Base-by-base conservation (phyloP, 2,797 vertebrate species). In the Platyrinchus mystaceus region DNA sequence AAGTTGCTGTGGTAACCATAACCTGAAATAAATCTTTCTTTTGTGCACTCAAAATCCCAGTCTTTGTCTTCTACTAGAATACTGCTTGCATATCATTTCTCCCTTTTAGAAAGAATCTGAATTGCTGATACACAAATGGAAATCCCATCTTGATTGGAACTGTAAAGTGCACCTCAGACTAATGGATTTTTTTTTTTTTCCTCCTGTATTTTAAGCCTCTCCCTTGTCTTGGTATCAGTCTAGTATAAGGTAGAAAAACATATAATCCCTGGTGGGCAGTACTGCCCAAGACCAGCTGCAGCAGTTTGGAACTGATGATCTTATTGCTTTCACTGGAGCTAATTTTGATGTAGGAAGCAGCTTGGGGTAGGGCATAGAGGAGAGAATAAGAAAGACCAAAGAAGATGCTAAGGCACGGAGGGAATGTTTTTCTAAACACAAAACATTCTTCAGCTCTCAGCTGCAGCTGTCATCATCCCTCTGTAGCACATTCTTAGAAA, bases 1-100 rank as follows among this genome's bases (percentile, higher is more conserved):
- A 92, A 95, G 89, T 91, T 95, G 89, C 87, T 94, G 92, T 87
- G 79, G 92, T 92, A 95, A 95, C 87, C 22, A 27, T 44, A 89
- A 93, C 62, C 76, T 92, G 84, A 95, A 93, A 89, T n/a, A 90
- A 89, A 30, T 78, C 66, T 91, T 73, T 73, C 59, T 81, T 88
- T 44, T 56, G 14, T 77, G 84, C 55, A 49, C 36, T 89, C 23
- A 66, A 55, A 95, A 80, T 71, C 36, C 30, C n/a, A 55, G 67
- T 82, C 86, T 95, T 85, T 94, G 84, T 96, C 56, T 91, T 88
- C 50, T 78, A 21, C 67, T 86, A 88, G 47, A 91, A 89, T 89
- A 75, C 12, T 84, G 66, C 87, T 96, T 94, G 70, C 80, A 76
- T 84, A 56, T 82, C 0, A 91, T 93, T 93, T 93, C 58, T 80